Percentiles rank a stretch among this genome's conserved stretches.
Conservation (phyloP, 2,888 invertebrate genomes). For the Nomada ruficornis region DNA sequence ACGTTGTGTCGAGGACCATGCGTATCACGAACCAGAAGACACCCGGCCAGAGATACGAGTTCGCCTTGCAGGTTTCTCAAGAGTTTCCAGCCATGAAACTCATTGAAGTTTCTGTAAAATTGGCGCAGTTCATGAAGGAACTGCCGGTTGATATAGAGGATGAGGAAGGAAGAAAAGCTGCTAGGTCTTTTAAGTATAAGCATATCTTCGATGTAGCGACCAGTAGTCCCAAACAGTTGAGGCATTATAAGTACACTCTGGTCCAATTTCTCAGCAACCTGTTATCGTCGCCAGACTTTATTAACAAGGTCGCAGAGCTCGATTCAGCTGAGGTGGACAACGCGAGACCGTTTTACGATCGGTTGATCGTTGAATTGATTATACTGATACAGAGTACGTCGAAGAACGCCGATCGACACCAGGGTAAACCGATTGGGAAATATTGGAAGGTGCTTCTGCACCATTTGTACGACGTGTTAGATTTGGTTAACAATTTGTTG, state of each 20-base stretch:
- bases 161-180: conserved; percentile 80
- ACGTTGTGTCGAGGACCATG: conserved; percentile 85
- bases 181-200: conserved; percentile 68
- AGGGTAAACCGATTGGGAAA: conserved; percentile 87
- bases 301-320: conserved; percentile 87
- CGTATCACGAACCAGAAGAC: conserved; percentile 66
- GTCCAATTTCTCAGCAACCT: conserved; percentile 90
- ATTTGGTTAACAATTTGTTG: conserved; percentile 91
- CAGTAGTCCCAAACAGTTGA: conserved; percentile 90
- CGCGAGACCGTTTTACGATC: conserved; percentile 88
- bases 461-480: conserved; percentile 88
- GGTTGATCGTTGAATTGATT: conserved; percentile 89
- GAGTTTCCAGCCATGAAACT: conserved; percentile 88
- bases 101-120: conserved; percentile 88
- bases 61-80: conserved; percentile 88
- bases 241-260: conserved; percentile 93
- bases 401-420: conserved; percentile 87
- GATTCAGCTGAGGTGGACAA: conserved; percentile 83
- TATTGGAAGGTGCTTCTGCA: conserved; percentile 94
- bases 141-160: conserved; percentile 88
- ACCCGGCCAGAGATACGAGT: conserved; percentile 85
- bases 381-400: conserved; percentile 89
- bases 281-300: conserved; percentile 89
- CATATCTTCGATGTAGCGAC: conserved; percentile 88
- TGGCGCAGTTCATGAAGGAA: conserved; percentile 88